Base-by-base conservation (phyloP, 2,888 invertebrate species). In the Zhengitettix transpicula region DNA sequence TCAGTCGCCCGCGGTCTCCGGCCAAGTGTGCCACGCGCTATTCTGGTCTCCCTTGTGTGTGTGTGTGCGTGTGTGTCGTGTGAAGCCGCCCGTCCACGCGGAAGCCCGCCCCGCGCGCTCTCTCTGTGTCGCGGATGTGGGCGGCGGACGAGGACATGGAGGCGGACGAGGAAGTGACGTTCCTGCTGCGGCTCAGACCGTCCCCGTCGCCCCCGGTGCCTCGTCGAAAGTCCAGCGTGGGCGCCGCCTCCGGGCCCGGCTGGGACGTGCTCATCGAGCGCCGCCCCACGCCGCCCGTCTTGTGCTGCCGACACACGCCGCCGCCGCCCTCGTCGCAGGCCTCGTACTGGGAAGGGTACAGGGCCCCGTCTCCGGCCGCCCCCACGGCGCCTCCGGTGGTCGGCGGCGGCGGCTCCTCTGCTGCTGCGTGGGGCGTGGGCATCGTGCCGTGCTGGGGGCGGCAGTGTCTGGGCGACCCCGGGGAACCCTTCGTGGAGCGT, bases 151-250 rank as follows among this genome's bases (percentile, higher is more conserved):
- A 47, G 3, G 47, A 47, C 47, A 47, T 47, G 47, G 47, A 47
- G 11, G 60, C 59, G 14, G 71, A 71, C 60, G 72, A 73, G 60
- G 73, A 72, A 65, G 71, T 74, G 41, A 71, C 72, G 10, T 73
- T 74, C 65, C 65, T 73, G 41, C 62, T 74, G 55, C 69, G 72
- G 44, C 65, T 73, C 57, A 71, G 70, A 60, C 73, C 73, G 15
- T 66, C 73, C 7, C 71, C 72, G 15, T 70, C 72, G 40, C 72
- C 72, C 1, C 72, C 72, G 3, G 63, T 65, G 28, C 66, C 71
- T 15, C 68, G 70, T 12, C 67, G 67, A 53, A 61, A 61, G 59
- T 44, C 59, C n/a, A 59, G 59, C 56, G 42, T 54, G 40, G 61
- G 58, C 67, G 68, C 17, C 64, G 66, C 55, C 40, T 61, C 62